A percentile compares a stretch with the other conserved stretches of the same genome.
These are phyloP conservation scores for Morinoia aosen DNA, from an alignment of 2,888 invertebrate genomes.

Conservation along the genomic window DNA sequence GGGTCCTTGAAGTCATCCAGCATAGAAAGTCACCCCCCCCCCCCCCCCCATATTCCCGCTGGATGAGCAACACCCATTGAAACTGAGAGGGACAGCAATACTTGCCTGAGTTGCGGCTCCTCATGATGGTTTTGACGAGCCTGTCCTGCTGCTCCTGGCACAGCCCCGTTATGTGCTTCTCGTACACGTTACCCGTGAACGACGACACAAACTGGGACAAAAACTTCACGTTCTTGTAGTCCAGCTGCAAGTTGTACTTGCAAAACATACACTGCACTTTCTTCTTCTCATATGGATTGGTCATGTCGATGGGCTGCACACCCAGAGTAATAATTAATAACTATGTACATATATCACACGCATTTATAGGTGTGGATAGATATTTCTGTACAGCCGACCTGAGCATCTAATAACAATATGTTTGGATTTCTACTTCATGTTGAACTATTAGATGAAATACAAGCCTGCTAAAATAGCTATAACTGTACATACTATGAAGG, in stretches of 20 bases:
- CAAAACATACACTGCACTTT: constrained; percentile 85
- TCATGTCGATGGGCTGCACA: constrained; percentile 62
- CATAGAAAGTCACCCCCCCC: too few relatives aligned
- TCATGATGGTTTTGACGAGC: constrained; percentile 51
- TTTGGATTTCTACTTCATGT: not conserved
- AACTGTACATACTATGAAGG: not conserved
- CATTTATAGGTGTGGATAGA: not conserved
- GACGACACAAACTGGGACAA: constrained; percentile 96
- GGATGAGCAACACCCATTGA: too few relatives aligned
- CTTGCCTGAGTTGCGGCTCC: constrained; percentile 60
- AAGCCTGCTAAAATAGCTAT: not conserved
- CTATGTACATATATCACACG: not conserved
- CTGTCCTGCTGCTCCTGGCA: constrained; percentile 83
- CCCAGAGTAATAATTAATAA: not conserved
- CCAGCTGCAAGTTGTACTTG: constrained; percentile 82
- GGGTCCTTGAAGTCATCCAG: too few relatives aligned
- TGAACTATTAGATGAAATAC: not conserved
- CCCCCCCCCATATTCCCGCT: too few relatives aligned
- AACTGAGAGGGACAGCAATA: not conserved
- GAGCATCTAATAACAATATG: not conserved
- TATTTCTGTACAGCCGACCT: not conserved
- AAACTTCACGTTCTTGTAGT: constrained; percentile 92
- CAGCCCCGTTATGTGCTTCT: constrained; percentile 92
- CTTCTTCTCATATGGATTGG: constrained; percentile 84
- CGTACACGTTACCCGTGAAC: constrained; percentile 93